These are phyloP conservation scores for Labeo calbasu DNA, from an alignment of 2,797 vertebrate genomes.

Conservation along the genomic window DNA sequence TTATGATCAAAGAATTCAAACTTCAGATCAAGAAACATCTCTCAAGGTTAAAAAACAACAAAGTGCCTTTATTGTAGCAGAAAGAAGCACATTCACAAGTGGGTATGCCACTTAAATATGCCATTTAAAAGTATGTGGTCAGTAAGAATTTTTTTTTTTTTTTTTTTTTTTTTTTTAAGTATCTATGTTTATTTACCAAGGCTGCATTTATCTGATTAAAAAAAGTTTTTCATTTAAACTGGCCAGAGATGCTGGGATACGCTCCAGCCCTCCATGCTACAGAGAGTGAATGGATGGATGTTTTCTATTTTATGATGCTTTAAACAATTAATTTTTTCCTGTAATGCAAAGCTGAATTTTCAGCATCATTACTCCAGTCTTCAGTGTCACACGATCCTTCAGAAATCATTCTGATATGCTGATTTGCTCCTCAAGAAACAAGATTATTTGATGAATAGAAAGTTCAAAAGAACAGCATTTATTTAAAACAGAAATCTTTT, in stretches of 20 bases:
- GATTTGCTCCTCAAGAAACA: not conserved
- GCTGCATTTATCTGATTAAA: not conserved
- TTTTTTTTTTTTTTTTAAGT: not conserved
- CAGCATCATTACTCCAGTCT: not conserved
- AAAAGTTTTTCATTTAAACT: too few species aligned
- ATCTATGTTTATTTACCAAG: not conserved
- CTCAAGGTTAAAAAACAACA: not conserved
- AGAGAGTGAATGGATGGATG: too few species aligned
- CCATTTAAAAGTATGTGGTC: not conserved
- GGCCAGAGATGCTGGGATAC: too few species aligned
- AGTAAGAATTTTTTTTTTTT: not conserved
- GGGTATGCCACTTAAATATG: too few species aligned
- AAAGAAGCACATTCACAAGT: not conserved
- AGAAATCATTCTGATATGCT: not conserved
- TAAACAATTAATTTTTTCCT: too few species aligned
- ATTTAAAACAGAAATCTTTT: not conserved
- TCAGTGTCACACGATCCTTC: not conserved
- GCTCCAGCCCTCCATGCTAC: too few species aligned
- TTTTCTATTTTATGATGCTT: not conserved
- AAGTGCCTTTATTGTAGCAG: not conserved
- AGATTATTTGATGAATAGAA: not conserved
- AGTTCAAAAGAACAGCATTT: too few species aligned
- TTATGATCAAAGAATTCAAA: slow-evolving; percentile 9
- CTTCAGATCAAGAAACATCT: not conserved
- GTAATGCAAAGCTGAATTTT: not conserved